Evolutionary conservation across 2,797 vertebrate genomes (phyloP).

Genomic region (Echeneis naucrates): DNA sequence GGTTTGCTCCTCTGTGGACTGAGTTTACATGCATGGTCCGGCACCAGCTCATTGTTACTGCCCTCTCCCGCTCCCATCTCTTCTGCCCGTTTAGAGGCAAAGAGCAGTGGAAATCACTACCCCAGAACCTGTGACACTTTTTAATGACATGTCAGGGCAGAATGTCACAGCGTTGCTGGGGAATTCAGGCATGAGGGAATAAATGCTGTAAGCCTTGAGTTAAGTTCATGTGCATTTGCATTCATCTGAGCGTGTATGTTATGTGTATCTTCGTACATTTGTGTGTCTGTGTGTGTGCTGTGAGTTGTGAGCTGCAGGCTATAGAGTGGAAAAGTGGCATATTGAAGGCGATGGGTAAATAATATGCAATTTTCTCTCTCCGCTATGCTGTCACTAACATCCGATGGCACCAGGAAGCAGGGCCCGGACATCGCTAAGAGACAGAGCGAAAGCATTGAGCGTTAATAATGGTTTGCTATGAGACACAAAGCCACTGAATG

Average conservation of each 20-base stretch:
- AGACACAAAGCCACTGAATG: slow-evolving; percentile 50
- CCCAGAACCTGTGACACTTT: slow-evolving; percentile 72
- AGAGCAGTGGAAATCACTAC: slow-evolving; percentile 62
- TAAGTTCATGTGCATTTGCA: slow-evolving; percentile 40
- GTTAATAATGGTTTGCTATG: slow-evolving; percentile 63
- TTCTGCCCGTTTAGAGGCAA: slow-evolving; percentile 35
- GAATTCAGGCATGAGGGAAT: slow-evolving; percentile 7
- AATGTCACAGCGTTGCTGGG: slow-evolving; percentile 58
- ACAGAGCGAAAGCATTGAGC: slow-evolving; percentile 56
- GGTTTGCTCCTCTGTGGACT: slow-evolving; percentile 42
- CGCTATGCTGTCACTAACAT: slow-evolving; percentile 73
- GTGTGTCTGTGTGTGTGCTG: slow-evolving; percentile 53
- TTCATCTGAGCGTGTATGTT: slow-evolving; percentile 30
- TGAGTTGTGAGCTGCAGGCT: slow-evolving; percentile 70
- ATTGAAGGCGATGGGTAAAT: slow-evolving; percentile 78
- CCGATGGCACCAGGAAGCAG: slow-evolving; percentile 59
- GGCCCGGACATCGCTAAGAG: slow-evolving; percentile 63
- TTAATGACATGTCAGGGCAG: slow-evolving; percentile 76
- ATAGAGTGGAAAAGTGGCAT: slow-evolving; percentile 80
- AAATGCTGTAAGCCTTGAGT: slow-evolving; percentile 45
- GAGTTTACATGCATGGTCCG: slow-evolving; percentile 63
- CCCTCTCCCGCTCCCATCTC: slow-evolving; percentile 36
- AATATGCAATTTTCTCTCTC: slow-evolving; percentile 78
- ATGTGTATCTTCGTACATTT: slow-evolving; percentile 33
- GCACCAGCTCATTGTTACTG: slow-evolving; percentile 55